Base-by-base conservation (phyloP, 2,113 vertebrate genomes). In the Clarias gariepinus region DNA sequence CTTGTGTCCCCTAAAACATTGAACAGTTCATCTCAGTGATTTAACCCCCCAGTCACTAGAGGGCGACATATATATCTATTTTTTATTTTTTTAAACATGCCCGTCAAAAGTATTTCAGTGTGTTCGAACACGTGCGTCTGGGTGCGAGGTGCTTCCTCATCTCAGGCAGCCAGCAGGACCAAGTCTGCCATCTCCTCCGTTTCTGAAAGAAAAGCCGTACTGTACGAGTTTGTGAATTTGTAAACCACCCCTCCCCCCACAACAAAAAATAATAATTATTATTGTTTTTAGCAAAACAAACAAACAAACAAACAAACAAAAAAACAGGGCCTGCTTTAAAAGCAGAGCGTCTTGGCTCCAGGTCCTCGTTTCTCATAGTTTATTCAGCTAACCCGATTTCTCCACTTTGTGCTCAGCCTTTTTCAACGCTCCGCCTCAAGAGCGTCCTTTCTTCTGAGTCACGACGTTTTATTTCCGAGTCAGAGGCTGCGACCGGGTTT, bases 1-100 rank as follows among this genome's bases (percentile, higher is more conserved):
- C 33, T 57, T 47, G 63, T 85, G 81, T 83, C 86, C 83, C 86
- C 89, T 89, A 85, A 88, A 89, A 87, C 83, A 52, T 83, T 81
- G 69, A 64, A 87, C 76, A 85, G 77, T 78, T 33, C 3, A 60
- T 58, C 28, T 58, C 55, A 4, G 9, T 36, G 57, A 81, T 25
- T 58, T 21, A 10, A 55, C 16, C 9, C 52, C 52, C 60, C 28
- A 41, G 23, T 81, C 60, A 80, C 41, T 66, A 63, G 74, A 73
- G 83, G 79, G 58, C n/a, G 58, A 74, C 57, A 21, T 53, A 19
- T 19, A 21, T 19, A 23, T 41, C 10, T 71, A 19, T 36, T 36
- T 36, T 15, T 53, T 63, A 5, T 68, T 60, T 85, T 55, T 47
- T 47, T 47, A 47, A 47, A 47, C 18, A 41, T 79, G 58, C 79